A percentile compares a stretch with the other conserved stretches of the same genome.
Evolutionary conservation across 2,113 vertebrate genomes (phyloP).

Genomic region (Myocastor coypus): DNA sequence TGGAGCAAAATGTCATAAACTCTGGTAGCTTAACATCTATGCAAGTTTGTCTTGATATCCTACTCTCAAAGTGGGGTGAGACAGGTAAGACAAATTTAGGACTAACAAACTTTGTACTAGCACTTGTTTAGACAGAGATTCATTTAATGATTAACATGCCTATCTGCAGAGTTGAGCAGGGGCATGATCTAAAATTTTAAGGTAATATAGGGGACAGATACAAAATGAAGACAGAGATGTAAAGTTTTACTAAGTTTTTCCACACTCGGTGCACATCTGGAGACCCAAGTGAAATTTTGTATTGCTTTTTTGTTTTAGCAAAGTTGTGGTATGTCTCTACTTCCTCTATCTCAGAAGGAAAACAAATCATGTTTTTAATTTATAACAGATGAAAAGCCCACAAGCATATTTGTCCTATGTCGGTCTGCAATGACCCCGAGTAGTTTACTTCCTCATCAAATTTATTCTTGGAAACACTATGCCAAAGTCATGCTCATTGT

Average conservation of each 20-base stretch:
- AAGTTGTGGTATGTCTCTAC: not conserved
- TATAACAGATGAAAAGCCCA: not conserved
- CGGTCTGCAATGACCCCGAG: not conserved
- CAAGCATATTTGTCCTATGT: not conserved
- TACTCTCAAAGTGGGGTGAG: not conserved
- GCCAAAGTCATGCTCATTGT: not conserved
- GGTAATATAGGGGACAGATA: not conserved
- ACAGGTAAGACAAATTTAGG: not conserved
- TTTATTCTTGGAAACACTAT: not conserved
- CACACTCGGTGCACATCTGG: not conserved
- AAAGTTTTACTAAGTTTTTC: not conserved
- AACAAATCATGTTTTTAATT: not conserved
- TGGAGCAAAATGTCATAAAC: not conserved
- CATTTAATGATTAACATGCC: not conserved
- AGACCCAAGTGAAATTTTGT: not conserved
- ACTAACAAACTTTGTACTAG: not conserved
- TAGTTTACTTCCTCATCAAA: not conserved
- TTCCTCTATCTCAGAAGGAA: not conserved
- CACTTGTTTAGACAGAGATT: not conserved
- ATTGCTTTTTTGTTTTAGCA: not conserved
- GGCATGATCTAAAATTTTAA: not conserved
- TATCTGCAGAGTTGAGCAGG: not conserved
- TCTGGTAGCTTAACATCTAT: not conserved
- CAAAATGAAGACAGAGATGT: not conserved
- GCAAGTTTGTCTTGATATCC: not conserved